Conservation (phyloP, 1,140 invertebrate species). For the Conus ventricosus region DNA sequence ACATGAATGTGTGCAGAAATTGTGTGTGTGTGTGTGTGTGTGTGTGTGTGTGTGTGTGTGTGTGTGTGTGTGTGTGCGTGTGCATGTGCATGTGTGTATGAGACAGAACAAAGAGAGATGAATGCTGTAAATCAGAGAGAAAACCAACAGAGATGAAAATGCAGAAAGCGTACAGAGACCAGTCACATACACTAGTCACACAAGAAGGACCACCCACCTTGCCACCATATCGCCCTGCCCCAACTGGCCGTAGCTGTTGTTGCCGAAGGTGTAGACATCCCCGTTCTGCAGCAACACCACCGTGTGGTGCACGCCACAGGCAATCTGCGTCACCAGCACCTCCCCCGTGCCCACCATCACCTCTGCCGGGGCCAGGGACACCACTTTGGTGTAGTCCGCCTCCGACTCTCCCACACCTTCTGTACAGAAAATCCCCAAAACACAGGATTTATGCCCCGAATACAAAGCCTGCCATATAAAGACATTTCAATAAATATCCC, state of each 20-base stretch:
- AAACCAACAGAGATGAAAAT: no score
- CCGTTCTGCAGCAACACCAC: conserved; percentile 81
- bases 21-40: no score
- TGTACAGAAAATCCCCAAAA: conserved; percentile 34
- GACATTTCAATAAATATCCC: no score
- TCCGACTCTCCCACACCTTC: conserved; percentile 73
- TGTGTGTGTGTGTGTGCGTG: no score
- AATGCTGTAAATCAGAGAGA: no score
- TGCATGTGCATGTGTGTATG: no score
- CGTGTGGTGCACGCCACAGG: conserved; percentile 93
- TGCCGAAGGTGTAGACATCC: conserved; percentile 88
- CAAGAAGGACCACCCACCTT: conserved; percentile 40
- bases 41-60: no score
- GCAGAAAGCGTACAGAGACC: no score
- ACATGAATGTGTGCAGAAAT: no score
- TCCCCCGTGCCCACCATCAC: conserved; percentile 80
- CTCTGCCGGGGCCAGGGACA: conserved; percentile 87
- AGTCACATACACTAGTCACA: no score
- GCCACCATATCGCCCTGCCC: conserved; percentile 86
- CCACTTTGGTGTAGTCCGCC: conserved; percentile 76
- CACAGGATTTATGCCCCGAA: no score
- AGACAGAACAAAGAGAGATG: background rate
- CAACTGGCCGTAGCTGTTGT: conserved; percentile 95
- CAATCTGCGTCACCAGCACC: conserved; percentile 86
- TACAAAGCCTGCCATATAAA: no score